Conservation (phyloP, 2,113 vertebrate genomes). For the Lagopus muta region DNA sequence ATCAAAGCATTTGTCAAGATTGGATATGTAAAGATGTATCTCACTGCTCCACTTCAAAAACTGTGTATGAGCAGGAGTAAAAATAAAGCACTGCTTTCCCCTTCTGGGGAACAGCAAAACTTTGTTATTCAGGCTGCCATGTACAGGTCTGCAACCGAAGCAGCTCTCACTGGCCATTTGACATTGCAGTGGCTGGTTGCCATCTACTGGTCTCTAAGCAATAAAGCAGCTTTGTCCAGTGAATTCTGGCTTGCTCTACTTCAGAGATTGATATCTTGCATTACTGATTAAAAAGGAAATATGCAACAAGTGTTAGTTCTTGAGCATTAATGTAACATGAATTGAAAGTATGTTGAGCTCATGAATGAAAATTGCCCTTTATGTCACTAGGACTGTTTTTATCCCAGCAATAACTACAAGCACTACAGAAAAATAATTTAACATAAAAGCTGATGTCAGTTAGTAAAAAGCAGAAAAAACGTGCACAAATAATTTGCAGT, state of each 20-base stretch:
- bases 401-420: not conserved
- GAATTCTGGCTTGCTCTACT: not conserved
- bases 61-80: not conserved
- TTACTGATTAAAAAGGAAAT: not conserved
- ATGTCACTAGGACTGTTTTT: not conserved
- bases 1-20: not conserved
- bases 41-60: not conserved
- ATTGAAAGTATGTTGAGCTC: not conserved
- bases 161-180: not conserved
- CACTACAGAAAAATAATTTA: conserved; percentile 13
- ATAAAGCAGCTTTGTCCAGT: not conserved
- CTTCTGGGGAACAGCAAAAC: not conserved
- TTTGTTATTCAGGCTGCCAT: not conserved
- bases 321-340: not conserved
- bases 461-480: not conserved
- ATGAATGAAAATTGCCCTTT: not conserved
- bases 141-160: not conserved
- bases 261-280: not conserved
- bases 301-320: not conserved
- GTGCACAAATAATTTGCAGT: conserved; percentile 5
- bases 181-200: conserved; percentile 52
- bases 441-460: conserved; percentile 13
- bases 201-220: conserved; percentile 65
- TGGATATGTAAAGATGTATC: not conserved
- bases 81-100: not conserved